Conservation (phyloP, 2,113 vertebrate species). For the Thomomys bottae region DNA sequence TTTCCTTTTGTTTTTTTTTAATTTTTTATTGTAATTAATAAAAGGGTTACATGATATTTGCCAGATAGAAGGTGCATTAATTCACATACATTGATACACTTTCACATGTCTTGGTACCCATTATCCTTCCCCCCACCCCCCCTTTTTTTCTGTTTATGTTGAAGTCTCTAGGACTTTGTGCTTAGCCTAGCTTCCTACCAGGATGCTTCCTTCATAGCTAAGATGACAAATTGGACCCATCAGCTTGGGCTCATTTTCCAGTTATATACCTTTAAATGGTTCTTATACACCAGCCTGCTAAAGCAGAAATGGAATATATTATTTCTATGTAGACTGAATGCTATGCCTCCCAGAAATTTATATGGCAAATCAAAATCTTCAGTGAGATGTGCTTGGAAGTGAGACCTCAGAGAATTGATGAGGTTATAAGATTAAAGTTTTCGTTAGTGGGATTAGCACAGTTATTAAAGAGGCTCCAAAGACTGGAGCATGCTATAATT, state of each 20-base stretch:
- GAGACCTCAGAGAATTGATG: neutral
- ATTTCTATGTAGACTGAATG: neutral
- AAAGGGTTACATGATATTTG: too few species aligned
- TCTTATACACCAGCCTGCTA: neutral
- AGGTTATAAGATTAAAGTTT: neutral
- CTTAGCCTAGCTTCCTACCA: too few species aligned
- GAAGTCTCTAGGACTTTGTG: too few species aligned
- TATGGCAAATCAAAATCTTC: neutral
- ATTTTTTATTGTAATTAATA: too few species aligned
- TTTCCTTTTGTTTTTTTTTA: too few species aligned
- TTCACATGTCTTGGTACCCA: too few species aligned
- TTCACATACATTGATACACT: too few species aligned
- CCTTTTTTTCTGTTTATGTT: too few species aligned
- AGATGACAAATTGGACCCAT: too few species aligned
- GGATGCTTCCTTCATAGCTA: too few species aligned
- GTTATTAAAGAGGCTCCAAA: neutral
- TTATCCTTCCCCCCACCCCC: too few species aligned
- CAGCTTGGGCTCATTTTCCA: neutral
- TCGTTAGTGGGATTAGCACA: neutral
- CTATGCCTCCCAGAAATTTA: neutral
- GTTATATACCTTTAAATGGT: neutral
- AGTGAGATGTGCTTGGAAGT: neutral
- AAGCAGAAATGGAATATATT: neutral
- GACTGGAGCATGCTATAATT: neutral
- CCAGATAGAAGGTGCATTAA: too few species aligned